Base-by-base conservation (phyloP, 2,113 vertebrate genomes). In the Corythaeola cristata region DNA sequence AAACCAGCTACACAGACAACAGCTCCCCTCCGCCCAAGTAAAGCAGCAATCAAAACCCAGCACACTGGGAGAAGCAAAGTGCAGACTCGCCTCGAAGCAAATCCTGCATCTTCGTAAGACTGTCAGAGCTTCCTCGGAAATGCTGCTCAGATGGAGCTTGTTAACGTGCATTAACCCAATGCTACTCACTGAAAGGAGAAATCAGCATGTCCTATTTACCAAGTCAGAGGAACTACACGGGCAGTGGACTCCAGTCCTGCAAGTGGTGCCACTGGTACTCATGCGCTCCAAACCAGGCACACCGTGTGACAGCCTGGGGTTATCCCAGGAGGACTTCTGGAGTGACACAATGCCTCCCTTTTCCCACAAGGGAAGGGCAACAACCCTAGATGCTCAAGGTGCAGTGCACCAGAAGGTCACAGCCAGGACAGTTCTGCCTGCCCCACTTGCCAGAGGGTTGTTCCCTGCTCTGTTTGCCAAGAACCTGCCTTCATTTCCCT, bases 1-100 rank as follows among this genome's bases (percentile, higher is more conserved):
- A 97, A 96, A 96, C 50, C 63, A 91, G 85, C 88, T 53, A 90
- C 78, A 62, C 62, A 96, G 93, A 90, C 93, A 92, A 77, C 71
- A 90, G 93, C 71, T 93, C 64, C 85, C 72, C 92, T 96, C 94
- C 2, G 2, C 85, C 96, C 93, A 96, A 96, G 72, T 3, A 91
- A 95, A 96, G 82, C 71, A 74, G 78, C 80, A 58, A 62, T n/a
- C 67, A 76, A 94, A 93, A 45, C 15, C 33, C 63, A 89, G 59
- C 1, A 41, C 53, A 69, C 27, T 37, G 41, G 59, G 49, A 90
- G 78, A 88, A 83, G 66, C 49, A 32, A 85, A 95, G 85, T 20
- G 55, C 89, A 88, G 74, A 76, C 71, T 74, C 1, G 45, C 45
- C 74, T 91, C 1, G 0, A 86, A 95, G 67, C 59, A 91, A 93